A percentile compares a stretch with the other conserved stretches of the same genome.
These are phyloP conservation scores for Platypus cylindrus DNA, from an alignment of 2,888 invertebrate species.

Conservation along the genomic window DNA sequence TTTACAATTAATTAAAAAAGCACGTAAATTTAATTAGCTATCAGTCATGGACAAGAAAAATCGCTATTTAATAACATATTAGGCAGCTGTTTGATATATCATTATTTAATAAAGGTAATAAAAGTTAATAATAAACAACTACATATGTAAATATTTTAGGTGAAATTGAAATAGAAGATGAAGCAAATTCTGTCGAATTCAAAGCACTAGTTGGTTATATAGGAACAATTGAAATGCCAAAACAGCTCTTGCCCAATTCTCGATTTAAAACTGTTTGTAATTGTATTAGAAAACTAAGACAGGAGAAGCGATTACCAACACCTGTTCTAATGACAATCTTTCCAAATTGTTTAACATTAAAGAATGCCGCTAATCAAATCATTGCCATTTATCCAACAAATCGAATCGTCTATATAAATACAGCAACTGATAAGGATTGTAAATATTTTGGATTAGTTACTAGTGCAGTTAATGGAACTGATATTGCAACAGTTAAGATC, in stretches of 20 bases:
- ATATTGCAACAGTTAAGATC: conserved; percentile 18
- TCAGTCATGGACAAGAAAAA: no score
- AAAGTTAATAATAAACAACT: conserved; percentile 14
- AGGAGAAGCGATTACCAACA: conserved; percentile 78
- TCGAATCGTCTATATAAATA: conserved; percentile 77
- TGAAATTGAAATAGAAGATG: conserved; percentile 33
- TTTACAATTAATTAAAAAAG: no score
- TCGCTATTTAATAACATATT: no score
- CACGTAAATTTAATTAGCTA: no score
- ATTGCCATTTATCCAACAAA: conserved; percentile 81
- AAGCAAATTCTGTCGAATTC: conserved; percentile 52
- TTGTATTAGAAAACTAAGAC: conserved; percentile 77
- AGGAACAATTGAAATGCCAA: conserved; percentile 92
- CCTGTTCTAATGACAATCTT: conserved; percentile 76
- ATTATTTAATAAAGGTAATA: no score
- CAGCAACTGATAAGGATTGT: conserved; percentile 81
- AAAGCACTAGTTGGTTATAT: conserved; percentile 86
- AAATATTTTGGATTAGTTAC: conserved; percentile 90
- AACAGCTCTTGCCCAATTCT: conserved; percentile 60
- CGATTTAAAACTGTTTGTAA: conserved; percentile 68
- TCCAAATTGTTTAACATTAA: conserved; percentile 65
- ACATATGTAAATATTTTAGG: conserved; percentile 4
- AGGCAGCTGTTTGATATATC: no score
- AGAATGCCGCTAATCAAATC: conserved; percentile 63
- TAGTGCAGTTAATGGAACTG: conserved; percentile 48